These are phyloP conservation scores for Littorina saxatilis DNA, from an alignment of 1,140 invertebrate species.

Conservation along the genomic window DNA sequence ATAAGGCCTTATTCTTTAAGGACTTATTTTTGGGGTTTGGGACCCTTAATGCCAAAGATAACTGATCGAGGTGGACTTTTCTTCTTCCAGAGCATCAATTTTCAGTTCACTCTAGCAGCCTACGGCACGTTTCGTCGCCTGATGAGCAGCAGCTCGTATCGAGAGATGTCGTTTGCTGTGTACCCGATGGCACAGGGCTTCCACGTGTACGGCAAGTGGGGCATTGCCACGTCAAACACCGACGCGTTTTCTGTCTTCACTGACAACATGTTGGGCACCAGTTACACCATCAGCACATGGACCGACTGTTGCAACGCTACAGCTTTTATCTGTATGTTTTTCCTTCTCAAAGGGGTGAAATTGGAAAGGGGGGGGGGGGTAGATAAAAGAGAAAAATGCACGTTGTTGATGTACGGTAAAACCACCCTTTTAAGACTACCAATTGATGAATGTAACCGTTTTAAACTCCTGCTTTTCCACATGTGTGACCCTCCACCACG, in stretches of 20 bases:
- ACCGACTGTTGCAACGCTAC: neutral
- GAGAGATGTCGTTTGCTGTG: constrained; percentile 15
- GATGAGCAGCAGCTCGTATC: neutral
- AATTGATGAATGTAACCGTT: no score
- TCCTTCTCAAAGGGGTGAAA: neutral
- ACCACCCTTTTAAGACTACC: no score
- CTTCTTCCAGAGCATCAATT: constrained; percentile 14
- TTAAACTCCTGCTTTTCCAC: no score
- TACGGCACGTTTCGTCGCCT: constrained; percentile 10
- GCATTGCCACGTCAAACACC: neutral
- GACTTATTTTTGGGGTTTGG: no score
- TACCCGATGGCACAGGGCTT: neutral
- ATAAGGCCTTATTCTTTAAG: no score
- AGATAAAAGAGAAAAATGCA: no score
- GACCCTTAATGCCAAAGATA: no score
- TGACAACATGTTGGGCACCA: constrained; percentile 17
- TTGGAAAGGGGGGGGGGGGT: neutral
- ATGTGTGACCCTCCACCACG: no score
- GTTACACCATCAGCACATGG: constrained; percentile 9
- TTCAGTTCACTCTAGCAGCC: neutral
- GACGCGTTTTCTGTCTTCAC: constrained; percentile 16
- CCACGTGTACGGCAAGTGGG: constrained; percentile 7
- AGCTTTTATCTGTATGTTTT: constrained; percentile 3
- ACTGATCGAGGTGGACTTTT: no score
- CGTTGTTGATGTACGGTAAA: no score